Evolutionary conservation across 1,140 invertebrate species (phyloP), one percentile per base, ranked within the genome.

Genomic region (Zaprionus gabonicus): DNA sequence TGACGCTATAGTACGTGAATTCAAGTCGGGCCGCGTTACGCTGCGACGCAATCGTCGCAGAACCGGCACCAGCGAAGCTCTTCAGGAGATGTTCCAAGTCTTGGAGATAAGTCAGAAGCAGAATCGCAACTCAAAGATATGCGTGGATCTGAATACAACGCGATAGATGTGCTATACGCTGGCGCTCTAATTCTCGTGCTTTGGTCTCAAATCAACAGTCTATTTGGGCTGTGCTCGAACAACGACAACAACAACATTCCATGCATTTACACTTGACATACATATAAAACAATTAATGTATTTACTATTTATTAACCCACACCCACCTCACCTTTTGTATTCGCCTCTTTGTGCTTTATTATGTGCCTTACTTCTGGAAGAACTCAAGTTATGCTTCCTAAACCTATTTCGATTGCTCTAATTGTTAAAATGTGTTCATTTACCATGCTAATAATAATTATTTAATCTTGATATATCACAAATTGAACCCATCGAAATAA

Each of bases 1-100:
- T 92, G 92, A 93, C 91, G 92, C 92, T 93, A 70, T 93, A 86
- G 87, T 93, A 46, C 79, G 86, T 12, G 91, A 93, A 75, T 86
- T 93, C 68, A 92, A 92, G 72, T 92, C 91, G 57, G 92, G 92
- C 27, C 85, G 81, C 28, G 92, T 93, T n/a, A 93, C 92, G 9
- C 67, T 93, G 51, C 78, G 92, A 15, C 88, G 85, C 55, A 87
- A 88, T 69, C 82, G 82, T 46, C 84, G 91, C 60, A 83, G 79
- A 38, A 92, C 92, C 25, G 76, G 78, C 41, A 92, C 91, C 53
- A 92, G 91, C 76, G 90, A 88, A 71, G 90, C 92, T 38, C 78
- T 93, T 1, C 80, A 93, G 69, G 91, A 93, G 80, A 92, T 93
- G 91, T 93, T 93, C 84, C 80, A 93, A 80, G 81, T 91, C 17